Percentiles rank a stretch among this genome's conserved stretches.
phyloP scores from a whole-genome alignment of 2,113 vertebrate genomes.

The Pimephales promelas region DNA sequence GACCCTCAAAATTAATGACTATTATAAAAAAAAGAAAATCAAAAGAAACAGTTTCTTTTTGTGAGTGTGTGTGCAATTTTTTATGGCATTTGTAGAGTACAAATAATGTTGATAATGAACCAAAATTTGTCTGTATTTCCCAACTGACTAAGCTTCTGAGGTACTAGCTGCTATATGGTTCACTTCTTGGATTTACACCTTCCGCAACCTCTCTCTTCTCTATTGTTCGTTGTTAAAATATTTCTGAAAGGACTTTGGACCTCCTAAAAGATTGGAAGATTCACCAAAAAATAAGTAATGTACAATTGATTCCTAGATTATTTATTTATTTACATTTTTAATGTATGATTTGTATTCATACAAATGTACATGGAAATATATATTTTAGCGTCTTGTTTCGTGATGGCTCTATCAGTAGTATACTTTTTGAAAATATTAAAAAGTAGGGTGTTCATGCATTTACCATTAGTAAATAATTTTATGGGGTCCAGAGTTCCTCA shows the following conservation, averaged over 20 bases:
- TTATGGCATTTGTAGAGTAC: constrained; percentile 46
- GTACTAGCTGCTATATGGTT: constrained; percentile 56
- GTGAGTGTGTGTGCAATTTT: not conserved
- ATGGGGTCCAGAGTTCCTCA: constrained; percentile 42
- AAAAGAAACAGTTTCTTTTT: not conserved
- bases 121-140: constrained; percentile 77
- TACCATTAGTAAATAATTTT: constrained; percentile 4
- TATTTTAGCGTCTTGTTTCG: not conserved
- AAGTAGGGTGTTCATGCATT: not conserved
- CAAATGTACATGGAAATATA: not conserved
- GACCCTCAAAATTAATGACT: not conserved
- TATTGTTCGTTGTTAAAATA: constrained; percentile 42
- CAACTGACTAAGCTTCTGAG: constrained; percentile 72
- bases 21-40: not conserved
- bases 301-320: too few relatives aligned
- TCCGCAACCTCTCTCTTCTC: constrained; percentile 41
- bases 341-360: too few relatives aligned
- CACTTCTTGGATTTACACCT: constrained; percentile 51
- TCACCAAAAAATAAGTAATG: not conserved
- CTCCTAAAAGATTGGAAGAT: constrained; percentile 7
- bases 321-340: too few relatives aligned
- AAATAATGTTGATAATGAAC: constrained; percentile 58
- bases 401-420: not conserved
- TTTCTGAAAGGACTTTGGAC: constrained; percentile 52
- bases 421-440: not conserved